Evolutionary conservation across 2,888 invertebrate species (phyloP).

Genomic region (Drosophila helvetica): DNA sequence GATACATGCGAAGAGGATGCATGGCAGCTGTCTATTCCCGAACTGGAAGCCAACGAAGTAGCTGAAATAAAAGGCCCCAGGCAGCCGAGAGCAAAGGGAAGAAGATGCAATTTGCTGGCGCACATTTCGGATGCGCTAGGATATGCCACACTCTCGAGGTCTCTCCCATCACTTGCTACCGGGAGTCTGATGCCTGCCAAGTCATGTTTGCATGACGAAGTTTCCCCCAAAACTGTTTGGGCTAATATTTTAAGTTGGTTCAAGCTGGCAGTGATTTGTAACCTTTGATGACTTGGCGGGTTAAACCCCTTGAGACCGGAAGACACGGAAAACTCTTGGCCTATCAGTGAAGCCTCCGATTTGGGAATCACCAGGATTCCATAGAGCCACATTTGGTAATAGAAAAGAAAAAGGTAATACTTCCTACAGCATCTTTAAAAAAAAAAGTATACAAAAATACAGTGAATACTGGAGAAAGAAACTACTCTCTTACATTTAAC

Average conservation of each 20-base stretch:
- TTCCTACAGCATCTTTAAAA: too few species aligned
- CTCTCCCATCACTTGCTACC: background rate
- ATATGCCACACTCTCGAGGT: constrained; percentile 6
- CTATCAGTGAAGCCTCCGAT: background rate
- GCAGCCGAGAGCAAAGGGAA: constrained; percentile 33
- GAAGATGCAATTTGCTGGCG: constrained; percentile 64
- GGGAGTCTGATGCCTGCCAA: constrained; percentile 53
- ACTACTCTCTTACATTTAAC: too few species aligned
- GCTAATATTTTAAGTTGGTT: constrained; percentile 59
- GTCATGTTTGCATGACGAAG: constrained; percentile 77
- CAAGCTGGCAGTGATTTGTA: constrained; percentile 46
- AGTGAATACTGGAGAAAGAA: too few species aligned
- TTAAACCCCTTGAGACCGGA: constrained; percentile 4
- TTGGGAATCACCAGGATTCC: background rate
- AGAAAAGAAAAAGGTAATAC: constrained; percentile 32
- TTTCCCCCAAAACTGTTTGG: constrained; percentile 41
- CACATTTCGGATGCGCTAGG: constrained; percentile 40
- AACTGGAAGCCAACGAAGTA: constrained; percentile 46
- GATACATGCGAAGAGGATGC: background rate
- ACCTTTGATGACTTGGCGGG: constrained; percentile 51
- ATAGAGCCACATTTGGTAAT: constrained; percentile 17
- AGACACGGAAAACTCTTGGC: background rate
- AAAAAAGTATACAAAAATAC: too few species aligned
- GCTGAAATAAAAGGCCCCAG: constrained; percentile 26
- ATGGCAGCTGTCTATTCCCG: constrained; percentile 46